These are phyloP conservation scores for Rhadinocentrus ornatus DNA, from an alignment of 2,797 vertebrate species.

Conservation along the genomic window DNA sequence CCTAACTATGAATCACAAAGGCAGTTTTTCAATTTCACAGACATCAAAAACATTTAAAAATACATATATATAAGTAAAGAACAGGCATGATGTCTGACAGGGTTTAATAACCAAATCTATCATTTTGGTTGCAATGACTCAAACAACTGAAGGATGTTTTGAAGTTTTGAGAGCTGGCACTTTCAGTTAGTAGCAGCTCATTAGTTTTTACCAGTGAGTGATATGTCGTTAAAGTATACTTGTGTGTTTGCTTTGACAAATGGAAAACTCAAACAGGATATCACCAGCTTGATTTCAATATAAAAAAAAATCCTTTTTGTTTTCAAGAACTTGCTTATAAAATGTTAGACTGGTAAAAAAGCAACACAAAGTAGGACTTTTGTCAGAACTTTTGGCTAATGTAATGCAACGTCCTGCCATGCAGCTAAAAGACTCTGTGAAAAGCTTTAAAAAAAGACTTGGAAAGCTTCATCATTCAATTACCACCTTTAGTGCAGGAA, in stretches of 20 bases:
- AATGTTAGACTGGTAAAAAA: neutral
- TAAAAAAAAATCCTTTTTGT: neutral
- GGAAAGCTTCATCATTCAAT: constrained; percentile 38
- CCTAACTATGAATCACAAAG: neutral
- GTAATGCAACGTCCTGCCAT: constrained; percentile 2
- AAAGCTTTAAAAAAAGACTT: constrained; percentile 38
- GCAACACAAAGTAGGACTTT: neutral
- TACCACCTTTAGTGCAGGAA: constrained; percentile 58
- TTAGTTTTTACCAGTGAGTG: neutral
- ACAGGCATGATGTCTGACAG: neutral
- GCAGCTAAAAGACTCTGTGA: constrained; percentile 27
- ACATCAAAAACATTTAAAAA: neutral
- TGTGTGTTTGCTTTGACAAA: neutral
- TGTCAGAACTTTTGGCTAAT: neutral
- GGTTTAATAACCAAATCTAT: neutral
- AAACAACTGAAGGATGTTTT: constrained; percentile 1
- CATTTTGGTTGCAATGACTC: constrained; percentile 1
- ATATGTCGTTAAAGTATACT: neutral
- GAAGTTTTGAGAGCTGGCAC: neutral
- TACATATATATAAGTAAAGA: neutral
- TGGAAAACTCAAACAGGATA: constrained; percentile 1
- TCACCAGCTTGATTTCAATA: neutral
- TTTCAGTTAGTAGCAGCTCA: neutral
- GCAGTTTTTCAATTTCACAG: neutral
- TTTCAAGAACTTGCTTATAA: neutral